Percentiles rank a stretch among this genome's conserved stretches.
These are phyloP conservation scores for Paramormyrops hopkinsi DNA, from an alignment of 2,797 vertebrate genomes.

Conservation along the genomic window DNA sequence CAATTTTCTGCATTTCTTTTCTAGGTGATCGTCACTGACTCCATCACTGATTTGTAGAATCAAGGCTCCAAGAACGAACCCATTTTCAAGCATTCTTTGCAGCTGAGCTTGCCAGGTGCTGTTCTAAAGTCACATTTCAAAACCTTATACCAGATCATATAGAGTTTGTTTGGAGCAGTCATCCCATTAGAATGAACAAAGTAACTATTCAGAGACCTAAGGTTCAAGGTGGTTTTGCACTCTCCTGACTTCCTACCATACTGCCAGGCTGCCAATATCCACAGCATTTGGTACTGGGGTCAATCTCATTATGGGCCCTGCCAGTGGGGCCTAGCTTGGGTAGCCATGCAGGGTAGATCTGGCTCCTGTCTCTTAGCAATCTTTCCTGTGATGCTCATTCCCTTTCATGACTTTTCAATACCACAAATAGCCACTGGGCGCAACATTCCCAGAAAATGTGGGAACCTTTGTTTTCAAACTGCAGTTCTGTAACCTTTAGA, in stretches of 20 bases:
- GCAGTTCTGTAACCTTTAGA: not conserved
- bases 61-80: not conserved
- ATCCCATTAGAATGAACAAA: not conserved
- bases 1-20: not conserved
- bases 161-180: not conserved
- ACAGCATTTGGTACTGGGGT: constrained; percentile 5
- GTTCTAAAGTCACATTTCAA: not conserved
- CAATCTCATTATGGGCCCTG: not conserved
- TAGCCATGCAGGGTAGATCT: not conserved
- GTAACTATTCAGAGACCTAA: not conserved
- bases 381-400: not conserved
- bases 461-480: not conserved
- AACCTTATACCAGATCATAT: not conserved
- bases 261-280: not conserved
- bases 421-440: not conserved
- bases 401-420: not conserved
- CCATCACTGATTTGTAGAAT: not conserved
- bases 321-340: not conserved
- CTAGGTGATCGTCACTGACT: not conserved
- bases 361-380: not conserved
- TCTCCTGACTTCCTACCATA: not conserved
- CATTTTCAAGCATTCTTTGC: not conserved
- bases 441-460: not conserved
- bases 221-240: not conserved
- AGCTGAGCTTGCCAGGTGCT: not conserved